phyloP scores from a whole-genome alignment of 2,888 invertebrate species.

The Xanthorhoe spadicearia region DNA sequence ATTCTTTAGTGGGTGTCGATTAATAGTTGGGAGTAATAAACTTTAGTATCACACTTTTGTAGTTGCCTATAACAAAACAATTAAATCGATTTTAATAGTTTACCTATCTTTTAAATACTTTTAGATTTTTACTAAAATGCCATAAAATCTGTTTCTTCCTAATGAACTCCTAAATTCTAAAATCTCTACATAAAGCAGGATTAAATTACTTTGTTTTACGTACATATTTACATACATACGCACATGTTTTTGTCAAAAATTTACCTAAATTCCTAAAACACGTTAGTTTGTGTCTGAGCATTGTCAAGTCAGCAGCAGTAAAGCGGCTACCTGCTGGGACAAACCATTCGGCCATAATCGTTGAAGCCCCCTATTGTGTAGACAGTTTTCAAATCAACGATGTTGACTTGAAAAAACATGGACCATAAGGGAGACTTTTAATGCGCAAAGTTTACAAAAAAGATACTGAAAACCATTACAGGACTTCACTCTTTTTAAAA shows the following conservation, averaged over 20 bases:
- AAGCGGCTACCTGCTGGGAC: conserved; percentile 17
- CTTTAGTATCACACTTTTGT: not conserved
- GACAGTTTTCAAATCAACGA: not conserved
- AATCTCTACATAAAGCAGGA: too few relatives aligned
- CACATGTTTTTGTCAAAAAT: not conserved
- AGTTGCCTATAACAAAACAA: not conserved
- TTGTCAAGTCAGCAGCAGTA: conserved; percentile 51
- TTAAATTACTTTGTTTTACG: too few relatives aligned
- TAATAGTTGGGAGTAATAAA: conserved; percentile 6
- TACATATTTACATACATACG: too few relatives aligned
- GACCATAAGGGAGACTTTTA: not conserved
- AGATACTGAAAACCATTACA: not conserved
- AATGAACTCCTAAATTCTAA: too few relatives aligned
- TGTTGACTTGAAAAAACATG: not conserved
- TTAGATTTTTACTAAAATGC: too few relatives aligned
- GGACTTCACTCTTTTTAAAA: too few relatives aligned
- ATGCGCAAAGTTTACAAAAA: not conserved
- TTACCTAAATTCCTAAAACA: not conserved
- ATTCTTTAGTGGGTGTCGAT: conserved; percentile 17
- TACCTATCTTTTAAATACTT: too few relatives aligned
- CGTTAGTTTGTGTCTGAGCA: conserved; percentile 35
- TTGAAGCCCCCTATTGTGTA: conserved; percentile 11
- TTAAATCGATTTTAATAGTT: too few relatives aligned
- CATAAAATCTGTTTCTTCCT: too few relatives aligned
- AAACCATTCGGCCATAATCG: conserved; percentile 19